Evolutionary conservation across 2,888 invertebrate species (phyloP), one percentile per base, ranked within the genome.

Genomic region (Aphrophora alni): DNA sequence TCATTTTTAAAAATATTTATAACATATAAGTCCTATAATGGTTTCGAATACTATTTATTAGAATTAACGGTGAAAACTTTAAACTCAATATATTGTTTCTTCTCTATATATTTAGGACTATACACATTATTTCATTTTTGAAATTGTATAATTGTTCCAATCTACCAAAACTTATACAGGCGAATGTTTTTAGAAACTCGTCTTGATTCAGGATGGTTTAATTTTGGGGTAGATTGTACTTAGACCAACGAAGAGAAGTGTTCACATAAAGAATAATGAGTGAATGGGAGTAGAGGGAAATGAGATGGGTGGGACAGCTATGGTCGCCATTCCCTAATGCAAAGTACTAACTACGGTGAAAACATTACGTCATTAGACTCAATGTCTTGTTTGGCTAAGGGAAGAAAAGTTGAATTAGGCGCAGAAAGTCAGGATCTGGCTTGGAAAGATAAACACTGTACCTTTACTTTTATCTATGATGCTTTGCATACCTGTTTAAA

Each of bases 281-380:
- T 76, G 81, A 72, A 77, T 78, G 79, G 81, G 74, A 77, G 80
- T 71, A 73, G 78, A 80, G 59, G 78, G 81, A 83, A 83, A 83
- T 74, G 78, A 78, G 81, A 82, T 76, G 80, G 82, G 82, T 51
- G 71, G 51, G 24, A 25, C 59, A 12, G 76, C 71, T 51, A 71
- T 51, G 73, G 77, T 27, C 68, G 26, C 75, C 33, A 10, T 38
- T 71, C 72, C 38, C 72, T 73, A 78, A 73, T 73, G 73, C 78
- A 24, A 59, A 33, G 24, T 71, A 78, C 78, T 73, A 27, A 73
- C 78, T 59, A 38, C 73, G 51, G 33, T 38, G 51, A 78, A 78
- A 78, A 78, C 78, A 78, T 78, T 26, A 44, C 44, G 3, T 44
- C 44, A 44, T 44, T 44, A 44, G 44, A 12, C 44, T 44, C 44